phyloP scores from a whole-genome alignment of 2,113 vertebrate genomes.

The Ictalurus furcatus region DNA sequence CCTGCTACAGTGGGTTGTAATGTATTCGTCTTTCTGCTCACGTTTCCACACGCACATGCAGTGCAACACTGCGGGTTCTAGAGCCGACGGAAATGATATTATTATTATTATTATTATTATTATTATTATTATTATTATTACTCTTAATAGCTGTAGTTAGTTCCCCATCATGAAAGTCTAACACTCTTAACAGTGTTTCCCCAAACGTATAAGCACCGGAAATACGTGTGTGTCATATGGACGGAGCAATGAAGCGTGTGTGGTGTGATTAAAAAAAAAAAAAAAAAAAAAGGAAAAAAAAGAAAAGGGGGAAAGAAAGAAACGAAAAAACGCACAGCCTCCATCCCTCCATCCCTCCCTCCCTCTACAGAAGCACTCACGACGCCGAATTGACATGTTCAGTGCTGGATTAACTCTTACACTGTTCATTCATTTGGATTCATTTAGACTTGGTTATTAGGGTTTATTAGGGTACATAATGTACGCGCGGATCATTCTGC shows the following conservation, averaged over 20 bases:
- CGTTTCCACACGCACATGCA: conserved; percentile 43
- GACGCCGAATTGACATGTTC: not conserved
- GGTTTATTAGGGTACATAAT: not conserved
- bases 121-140: not conserved
- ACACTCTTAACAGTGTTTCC: not conserved
- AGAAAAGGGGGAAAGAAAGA: too few species aligned
- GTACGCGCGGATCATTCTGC: not conserved
- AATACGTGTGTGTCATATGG: not conserved
- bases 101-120: not conserved
- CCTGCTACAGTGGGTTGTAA: not conserved
- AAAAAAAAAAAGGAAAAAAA: too few species aligned
- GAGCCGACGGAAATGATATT: not conserved
- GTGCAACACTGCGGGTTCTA: not conserved
- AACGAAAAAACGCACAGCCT: not conserved
- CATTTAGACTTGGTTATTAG: not conserved
- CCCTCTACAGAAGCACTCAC: conserved; percentile 7
- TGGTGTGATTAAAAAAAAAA: not conserved
- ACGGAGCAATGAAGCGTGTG: not conserved
- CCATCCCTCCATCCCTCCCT: not conserved
- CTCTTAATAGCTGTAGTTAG: not conserved
- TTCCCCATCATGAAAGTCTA: not conserved
- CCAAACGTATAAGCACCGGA: not conserved
- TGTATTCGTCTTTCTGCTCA: conserved; percentile 49
- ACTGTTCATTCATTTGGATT: not conserved
- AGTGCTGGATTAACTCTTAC: not conserved